phyloP scores from a whole-genome alignment of 2,113 vertebrate species.

The Cebus imitator region DNA sequence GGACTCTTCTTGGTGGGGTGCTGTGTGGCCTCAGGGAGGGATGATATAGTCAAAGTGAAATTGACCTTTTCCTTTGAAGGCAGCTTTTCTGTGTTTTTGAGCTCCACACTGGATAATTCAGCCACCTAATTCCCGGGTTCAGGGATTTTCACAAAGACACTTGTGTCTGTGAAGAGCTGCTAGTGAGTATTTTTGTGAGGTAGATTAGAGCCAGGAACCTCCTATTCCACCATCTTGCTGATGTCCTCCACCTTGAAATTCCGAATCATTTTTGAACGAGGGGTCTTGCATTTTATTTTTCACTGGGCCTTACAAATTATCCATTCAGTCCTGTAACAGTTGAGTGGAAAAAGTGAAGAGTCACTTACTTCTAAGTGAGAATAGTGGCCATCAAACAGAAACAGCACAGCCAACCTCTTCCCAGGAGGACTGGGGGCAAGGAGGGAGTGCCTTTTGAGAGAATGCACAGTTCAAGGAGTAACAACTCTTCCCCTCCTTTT shows the following conservation, averaged over 20 bases:
- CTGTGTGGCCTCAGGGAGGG: neutral
- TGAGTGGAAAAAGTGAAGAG: neutral
- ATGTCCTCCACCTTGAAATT: neutral
- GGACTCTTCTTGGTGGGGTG: neutral
- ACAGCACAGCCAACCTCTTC: neutral
- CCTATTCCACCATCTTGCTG: neutral
- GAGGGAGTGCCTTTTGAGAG: neutral
- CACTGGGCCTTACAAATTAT: neutral
- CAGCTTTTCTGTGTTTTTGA: neutral
- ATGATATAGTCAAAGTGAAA: neutral
- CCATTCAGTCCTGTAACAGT: neutral
- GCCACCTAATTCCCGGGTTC: neutral
- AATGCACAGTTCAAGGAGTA: neutral
- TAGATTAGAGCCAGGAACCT: neutral
- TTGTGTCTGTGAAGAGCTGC: neutral
- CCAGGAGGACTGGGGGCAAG: neutral
- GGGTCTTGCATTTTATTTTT: neutral
- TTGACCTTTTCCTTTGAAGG: neutral
- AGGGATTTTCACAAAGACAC: neutral
- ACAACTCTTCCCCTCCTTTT: too few relatives aligned
- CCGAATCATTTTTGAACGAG: neutral
- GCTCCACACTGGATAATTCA: neutral
- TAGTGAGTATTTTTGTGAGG: neutral
- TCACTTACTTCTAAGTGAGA: neutral
- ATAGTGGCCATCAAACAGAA: neutral